Base-by-base conservation (phyloP, 2,797 vertebrate genomes). In the Eulemur rubriventer region DNA sequence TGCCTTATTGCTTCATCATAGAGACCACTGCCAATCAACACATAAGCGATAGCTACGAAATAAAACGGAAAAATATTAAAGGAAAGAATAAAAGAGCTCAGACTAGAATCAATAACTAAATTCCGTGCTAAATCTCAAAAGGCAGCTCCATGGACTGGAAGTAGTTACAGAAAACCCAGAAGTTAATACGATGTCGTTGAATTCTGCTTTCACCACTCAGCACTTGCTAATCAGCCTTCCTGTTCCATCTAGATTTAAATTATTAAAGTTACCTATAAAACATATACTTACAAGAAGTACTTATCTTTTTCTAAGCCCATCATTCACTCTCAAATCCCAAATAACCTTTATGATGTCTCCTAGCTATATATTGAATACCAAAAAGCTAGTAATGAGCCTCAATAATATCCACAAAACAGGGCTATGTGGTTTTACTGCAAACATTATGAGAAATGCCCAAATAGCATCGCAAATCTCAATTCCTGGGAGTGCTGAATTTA, bases 1-100 rank as follows among this genome's bases (percentile, higher is more conserved):
- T 99, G 99, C 96, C 99, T 99, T 98, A 99, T 99, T 94, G 99
- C 99, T 99, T 99, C 99, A 97, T 99, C 99, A 38, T 99, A 99
- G 86, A 99, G 99, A 20, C 99, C 99, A 52, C 99, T 99, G 96
- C 99, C 99, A 96, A 99, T 99, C 98, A 99, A 98, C 95, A 99
- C 99, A 1, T 99, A 99, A 63, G 99, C 99, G 96, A 99, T 99
- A 87, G 99, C 99, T 99, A 94, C 81, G 98, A 69, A 89, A 98
- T 48, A 98, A 97, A 97, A 97, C 4, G 78, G 73, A 90, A 69
- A 93, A 80, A 38, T 6, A 30, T 96, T 79, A 82, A 93, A 86
- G 75, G 12, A 52, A 63, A 82, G 67, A 90, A 90, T 55, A 43
- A 87, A 89, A 48, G 28, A 52, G 18, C 55, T 33, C 52, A 7